Evolutionary conservation across 2,888 invertebrate species (phyloP), one percentile per base, ranked within the genome.

Genomic region (Alentia gelatinosa): DNA sequence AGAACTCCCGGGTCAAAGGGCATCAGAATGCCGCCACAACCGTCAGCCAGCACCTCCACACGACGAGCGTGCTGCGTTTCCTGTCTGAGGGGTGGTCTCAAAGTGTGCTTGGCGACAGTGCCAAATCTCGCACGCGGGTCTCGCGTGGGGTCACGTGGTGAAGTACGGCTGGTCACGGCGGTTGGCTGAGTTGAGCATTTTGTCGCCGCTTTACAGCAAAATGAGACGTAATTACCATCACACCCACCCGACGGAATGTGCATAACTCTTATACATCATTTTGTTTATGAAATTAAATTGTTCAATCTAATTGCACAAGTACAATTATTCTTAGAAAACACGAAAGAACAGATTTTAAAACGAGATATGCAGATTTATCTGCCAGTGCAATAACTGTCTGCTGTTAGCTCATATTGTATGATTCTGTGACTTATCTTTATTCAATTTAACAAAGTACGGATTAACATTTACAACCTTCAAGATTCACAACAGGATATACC

Each of bases 131-230:
- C 47, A 19, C 3, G 68, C 37, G 39, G 39, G 37, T 79, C 37
- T 79, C 79, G 79, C 26, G 12, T 39, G 79, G 35, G 39, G 79
- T 37, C 79, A 79, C 79, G 79, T 39, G 68, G 68, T 68, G 68
- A n/a, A n/a, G n/a, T n/a, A 15, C 19, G 63, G 12, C 68, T 26
- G 30, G 68, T 30, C 33, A 68, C 12, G 68, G 35, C 79, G 39
- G 37, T n/a, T n/a, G n/a, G n/a, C 37, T 23, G 79, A 79, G 79
- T 23, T 30, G 86, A 50, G 47, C 86, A 47, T 86, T 86, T 86
- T 86, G 30, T 86, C 86, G 35, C 47, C n/a, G 50, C 15, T 86
- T 86, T 86, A 42, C 47, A 26, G 26, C 86, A 86, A 86, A 86
- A 86, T 86, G 40, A 42, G 86, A 23, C 9, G 47, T 86, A 50